A percentile compares a stretch with the other conserved stretches of the same genome.
These are phyloP conservation scores for Diarsia dahlii DNA, from an alignment of 2,888 invertebrate genomes.

Conservation along the genomic window DNA sequence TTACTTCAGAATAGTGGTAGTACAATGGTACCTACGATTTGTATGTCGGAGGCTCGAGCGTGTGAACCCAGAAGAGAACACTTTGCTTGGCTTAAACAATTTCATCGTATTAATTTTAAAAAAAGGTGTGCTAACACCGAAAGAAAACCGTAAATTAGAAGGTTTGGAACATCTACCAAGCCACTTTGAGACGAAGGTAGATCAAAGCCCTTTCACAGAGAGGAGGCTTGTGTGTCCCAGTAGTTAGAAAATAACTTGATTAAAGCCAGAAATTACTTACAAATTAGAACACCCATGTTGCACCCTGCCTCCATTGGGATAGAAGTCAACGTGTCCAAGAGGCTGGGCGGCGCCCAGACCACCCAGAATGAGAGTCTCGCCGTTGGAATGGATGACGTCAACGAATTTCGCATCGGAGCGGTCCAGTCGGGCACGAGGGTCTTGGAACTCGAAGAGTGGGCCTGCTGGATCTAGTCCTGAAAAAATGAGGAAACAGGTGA, in stretches of 20 bases:
- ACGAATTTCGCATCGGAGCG: constrained; percentile 96
- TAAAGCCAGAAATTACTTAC: constrained; percentile 69
- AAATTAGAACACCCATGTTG: constrained; percentile 98
- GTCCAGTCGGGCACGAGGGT: constrained; percentile 95
- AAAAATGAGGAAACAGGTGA: constrained; percentile 41
- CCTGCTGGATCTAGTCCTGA: constrained; percentile 97
- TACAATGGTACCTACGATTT: not conserved
- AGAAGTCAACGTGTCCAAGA: constrained; percentile 97
- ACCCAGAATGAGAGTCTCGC: constrained; percentile 97
- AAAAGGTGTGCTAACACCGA: not conserved
- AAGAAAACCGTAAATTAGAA: not conserved
- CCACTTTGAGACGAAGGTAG: not conserved
- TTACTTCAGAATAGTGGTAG: not conserved
- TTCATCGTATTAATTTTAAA: not conserved
- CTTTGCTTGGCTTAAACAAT: not conserved
- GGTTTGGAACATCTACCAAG: not conserved
- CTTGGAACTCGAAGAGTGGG: constrained; percentile 97
- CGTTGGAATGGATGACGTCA: constrained; percentile 98
- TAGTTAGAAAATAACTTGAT: not conserved
- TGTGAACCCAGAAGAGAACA: not conserved
- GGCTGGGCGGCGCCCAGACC: constrained; percentile 97
- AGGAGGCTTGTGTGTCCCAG: not conserved
- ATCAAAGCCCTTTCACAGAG: not conserved
- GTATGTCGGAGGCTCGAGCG: not conserved
- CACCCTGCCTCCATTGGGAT: constrained; percentile 97